A percentile compares a stretch with the other conserved stretches of the same genome.
Evolutionary conservation across 2,888 invertebrate genomes (phyloP).

Genomic region (Entomobrya proxima): DNA sequence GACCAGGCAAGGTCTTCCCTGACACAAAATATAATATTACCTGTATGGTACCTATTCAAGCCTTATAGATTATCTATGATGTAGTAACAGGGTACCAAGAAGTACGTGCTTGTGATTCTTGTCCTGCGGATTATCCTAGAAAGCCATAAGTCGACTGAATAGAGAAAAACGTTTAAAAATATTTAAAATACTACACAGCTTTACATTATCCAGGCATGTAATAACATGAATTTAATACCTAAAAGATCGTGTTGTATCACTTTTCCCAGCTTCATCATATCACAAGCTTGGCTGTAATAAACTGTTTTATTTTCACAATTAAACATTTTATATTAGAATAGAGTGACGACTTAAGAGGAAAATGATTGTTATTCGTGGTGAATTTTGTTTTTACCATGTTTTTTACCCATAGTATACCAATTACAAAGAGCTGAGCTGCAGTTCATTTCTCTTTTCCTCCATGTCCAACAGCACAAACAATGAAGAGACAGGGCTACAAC

Average conservation of each 20-base stretch:
- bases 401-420: slow-evolving; percentile 48
- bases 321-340: neutral
- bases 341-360: neutral
- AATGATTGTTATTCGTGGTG: slow-evolving; percentile 21
- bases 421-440: slow-evolving; percentile 1
- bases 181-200: neutral
- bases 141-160: neutral
- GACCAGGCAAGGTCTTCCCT: neutral
- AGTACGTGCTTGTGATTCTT: slow-evolving; percentile 43
- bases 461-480: slow-evolving; percentile 8
- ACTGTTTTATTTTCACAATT: slow-evolving; percentile 49
- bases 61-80: neutral
- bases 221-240: slow-evolving; percentile 31
- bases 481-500: neutral
- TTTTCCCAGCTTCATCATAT: neutral
- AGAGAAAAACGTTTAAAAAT: neutral
- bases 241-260: slow-evolving; percentile 57
- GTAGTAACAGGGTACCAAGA: neutral
- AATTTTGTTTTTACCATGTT: slow-evolving; percentile 33
- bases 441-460: slow-evolving; percentile 57
- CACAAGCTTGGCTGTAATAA: slow-evolving; percentile 36
- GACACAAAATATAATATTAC: neutral
- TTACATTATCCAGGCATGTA: neutral
- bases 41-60: too few species aligned
- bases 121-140: slow-evolving; percentile 49